These are phyloP conservation scores for Drosophila takahashii DNA, from an alignment of 1,140 invertebrate species.

Conservation along the genomic window DNA sequence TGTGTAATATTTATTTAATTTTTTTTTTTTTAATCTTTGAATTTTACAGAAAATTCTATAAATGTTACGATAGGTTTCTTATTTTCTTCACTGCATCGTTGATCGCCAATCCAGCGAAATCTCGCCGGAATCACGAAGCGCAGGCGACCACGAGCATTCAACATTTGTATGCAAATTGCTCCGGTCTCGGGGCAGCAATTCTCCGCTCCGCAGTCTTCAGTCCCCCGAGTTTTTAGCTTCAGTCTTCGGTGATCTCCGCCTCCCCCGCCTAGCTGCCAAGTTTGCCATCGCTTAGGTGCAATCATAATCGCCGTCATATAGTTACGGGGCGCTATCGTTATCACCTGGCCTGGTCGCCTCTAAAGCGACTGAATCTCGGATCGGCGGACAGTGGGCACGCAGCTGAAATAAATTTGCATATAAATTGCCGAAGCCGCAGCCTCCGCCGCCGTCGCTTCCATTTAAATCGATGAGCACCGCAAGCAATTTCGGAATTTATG, in stretches of 20 bases:
- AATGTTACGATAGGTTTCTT: no score
- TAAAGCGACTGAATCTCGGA: conserved; percentile 13
- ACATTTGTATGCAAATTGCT: conserved; percentile 80
- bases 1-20: no score
- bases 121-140: conserved; percentile 73
- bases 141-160: conserved; percentile 78
- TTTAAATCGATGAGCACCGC: conserved; percentile 81
- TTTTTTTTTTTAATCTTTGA: neutral
- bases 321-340: conserved; percentile 66
- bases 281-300: conserved; percentile 64
- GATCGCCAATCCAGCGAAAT: conserved; percentile 62
- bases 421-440: conserved; percentile 57
- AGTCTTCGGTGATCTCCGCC: conserved; percentile 1
- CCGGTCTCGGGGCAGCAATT: conserved; percentile 25
- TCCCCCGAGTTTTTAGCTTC: neutral
- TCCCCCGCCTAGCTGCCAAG: conserved; percentile 3
- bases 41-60: no score
- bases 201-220: neutral
- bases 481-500: conserved; percentile 82
- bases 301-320: conserved; percentile 82
- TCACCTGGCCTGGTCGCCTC: conserved; percentile 54
- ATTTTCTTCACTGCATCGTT: conserved; percentile 8
- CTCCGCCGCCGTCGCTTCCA: conserved; percentile 42
- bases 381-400: conserved; percentile 31
- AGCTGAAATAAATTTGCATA: conserved; percentile 76